Conservation (phyloP, 2,797 vertebrate species). For the Eupleurogrammus muticus region DNA sequence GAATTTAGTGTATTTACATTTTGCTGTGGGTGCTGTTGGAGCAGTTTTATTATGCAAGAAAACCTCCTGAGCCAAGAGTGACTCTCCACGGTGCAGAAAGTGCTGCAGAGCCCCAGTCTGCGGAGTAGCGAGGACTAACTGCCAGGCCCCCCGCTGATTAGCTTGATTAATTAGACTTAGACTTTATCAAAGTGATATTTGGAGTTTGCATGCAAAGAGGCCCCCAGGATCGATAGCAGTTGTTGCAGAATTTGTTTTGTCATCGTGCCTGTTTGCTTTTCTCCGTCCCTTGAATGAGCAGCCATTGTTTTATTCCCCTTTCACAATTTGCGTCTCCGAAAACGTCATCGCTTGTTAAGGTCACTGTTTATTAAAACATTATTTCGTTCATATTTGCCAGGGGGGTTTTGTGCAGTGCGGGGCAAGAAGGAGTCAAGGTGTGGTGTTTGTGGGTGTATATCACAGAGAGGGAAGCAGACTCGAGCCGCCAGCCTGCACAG, state of each 20-base stretch:
- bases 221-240: constrained; percentile 46
- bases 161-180: constrained; percentile 76
- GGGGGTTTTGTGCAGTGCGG: too few relatives aligned
- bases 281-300: constrained; percentile 35
- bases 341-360: too few relatives aligned
- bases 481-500: too few relatives aligned
- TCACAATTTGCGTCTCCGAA: too few relatives aligned
- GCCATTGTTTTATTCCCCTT: constrained; percentile 9
- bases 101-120: constrained; percentile 63
- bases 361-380: too few relatives aligned
- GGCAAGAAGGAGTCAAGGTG: too few relatives aligned
- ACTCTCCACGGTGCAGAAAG: constrained; percentile 45
- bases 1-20: constrained; percentile 13
- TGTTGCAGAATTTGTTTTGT: constrained; percentile 46
- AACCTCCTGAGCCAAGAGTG: constrained; percentile 36
- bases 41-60: constrained; percentile 50
- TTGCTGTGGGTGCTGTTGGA: constrained; percentile 37
- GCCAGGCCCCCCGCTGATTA: constrained; percentile 71
- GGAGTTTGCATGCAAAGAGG: constrained; percentile 68
- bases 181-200: constrained; percentile 77
- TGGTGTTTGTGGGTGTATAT: too few relatives aligned
- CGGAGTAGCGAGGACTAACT: constrained; percentile 55
- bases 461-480: too few relatives aligned
- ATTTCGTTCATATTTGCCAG: too few relatives aligned
- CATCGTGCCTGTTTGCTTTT: constrained; percentile 44